A percentile compares a stretch with the other conserved stretches of the same genome.
Conservation (phyloP, 1,140 invertebrate species). For the Magallana angulata region DNA sequence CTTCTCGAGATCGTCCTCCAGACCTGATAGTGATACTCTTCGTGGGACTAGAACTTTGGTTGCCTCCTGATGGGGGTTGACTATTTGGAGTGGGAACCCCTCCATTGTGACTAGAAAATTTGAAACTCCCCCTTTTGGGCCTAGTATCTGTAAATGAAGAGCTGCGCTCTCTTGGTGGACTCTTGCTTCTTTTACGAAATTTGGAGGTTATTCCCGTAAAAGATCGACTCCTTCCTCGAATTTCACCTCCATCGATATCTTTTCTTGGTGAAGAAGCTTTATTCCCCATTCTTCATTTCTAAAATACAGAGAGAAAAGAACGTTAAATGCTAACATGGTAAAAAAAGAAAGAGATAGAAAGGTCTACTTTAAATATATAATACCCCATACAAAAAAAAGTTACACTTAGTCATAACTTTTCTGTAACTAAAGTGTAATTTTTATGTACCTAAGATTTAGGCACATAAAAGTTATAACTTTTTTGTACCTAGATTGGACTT, state of each 20-base stretch:
- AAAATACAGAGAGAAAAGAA: conserved; percentile 28
- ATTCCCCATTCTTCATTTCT: conserved; percentile 55
- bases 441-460: too few relatives aligned
- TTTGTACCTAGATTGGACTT: too few relatives aligned
- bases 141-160: conserved; percentile 55
- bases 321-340: background rate
- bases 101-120: conserved; percentile 51
- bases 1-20: background rate
- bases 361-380: background rate
- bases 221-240: conserved; percentile 52
- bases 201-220: conserved; percentile 57
- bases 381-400: too few relatives aligned
- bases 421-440: too few relatives aligned
- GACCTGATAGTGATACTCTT: conserved; percentile 36
- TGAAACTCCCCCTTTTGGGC: conserved; percentile 56
- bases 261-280: conserved; percentile 43
- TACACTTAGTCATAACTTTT: too few relatives aligned
- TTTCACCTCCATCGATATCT: conserved; percentile 53
- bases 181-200: conserved; percentile 55
- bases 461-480: too few relatives aligned
- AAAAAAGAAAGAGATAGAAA: background rate
- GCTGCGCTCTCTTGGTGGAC: conserved; percentile 54
- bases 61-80: background rate
- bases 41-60: conserved; percentile 41
- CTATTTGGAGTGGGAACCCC: conserved; percentile 43